These are phyloP conservation scores for Polypterus senegalus DNA, from an alignment of 2,113 vertebrate species.

Conservation along the genomic window DNA sequence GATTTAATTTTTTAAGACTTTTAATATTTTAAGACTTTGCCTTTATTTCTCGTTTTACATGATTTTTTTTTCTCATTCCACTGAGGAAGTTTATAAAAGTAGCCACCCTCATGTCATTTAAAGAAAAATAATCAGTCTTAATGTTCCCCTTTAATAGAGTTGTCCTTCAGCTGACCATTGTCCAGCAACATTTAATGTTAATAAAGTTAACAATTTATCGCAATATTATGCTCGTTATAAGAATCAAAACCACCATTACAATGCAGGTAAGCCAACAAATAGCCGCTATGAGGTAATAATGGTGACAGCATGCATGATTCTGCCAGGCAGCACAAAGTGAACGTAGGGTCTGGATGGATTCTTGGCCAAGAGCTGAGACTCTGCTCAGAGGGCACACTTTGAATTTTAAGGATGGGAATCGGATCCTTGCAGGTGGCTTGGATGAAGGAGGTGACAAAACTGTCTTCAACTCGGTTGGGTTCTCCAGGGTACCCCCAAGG, in stretches of 20 bases:
- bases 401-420: neutral
- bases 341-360: neutral
- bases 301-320: neutral
- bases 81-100: neutral
- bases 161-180: neutral
- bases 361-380: neutral
- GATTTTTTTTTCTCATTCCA: neutral
- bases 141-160: neutral
- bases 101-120: neutral
- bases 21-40: too few species aligned
- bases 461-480: neutral
- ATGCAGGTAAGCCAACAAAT: slow-evolving; percentile 6
- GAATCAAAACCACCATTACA: neutral
- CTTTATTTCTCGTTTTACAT: neutral
- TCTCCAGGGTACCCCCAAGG: neutral
- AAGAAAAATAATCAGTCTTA: neutral
- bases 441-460: neutral
- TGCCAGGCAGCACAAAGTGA: neutral
- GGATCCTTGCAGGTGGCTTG: neutral
- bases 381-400: neutral
- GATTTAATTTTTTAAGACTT: too few species aligned
- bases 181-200: neutral
- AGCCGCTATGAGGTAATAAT: slow-evolving; percentile 3
- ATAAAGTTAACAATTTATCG: neutral
- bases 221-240: neutral